A percentile compares a stretch with the other conserved stretches of the same genome.
Conservation (phyloP, 2,797 vertebrate species). For the Zalophus californianus region DNA sequence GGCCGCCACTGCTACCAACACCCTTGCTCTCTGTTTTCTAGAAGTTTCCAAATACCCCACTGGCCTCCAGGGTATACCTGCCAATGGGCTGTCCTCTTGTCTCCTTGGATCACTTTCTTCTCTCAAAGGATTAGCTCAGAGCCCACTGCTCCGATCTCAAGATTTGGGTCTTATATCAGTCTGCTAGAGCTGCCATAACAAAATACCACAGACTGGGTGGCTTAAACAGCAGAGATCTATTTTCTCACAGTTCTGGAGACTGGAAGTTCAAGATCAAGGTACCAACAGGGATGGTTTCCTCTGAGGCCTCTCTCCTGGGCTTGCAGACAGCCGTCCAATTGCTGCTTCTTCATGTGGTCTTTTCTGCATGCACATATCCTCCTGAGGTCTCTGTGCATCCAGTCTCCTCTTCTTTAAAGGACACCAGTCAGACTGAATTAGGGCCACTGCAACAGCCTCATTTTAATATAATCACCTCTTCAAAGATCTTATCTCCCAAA, state of each 20-base stretch:
- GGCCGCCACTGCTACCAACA: not conserved
- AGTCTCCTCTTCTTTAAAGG: not conserved
- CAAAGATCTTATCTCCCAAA: not conserved
- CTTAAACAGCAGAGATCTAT: not conserved
- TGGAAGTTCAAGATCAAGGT: not conserved
- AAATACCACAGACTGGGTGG: not conserved
- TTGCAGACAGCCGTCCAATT: not conserved
- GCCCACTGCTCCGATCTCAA: not conserved
- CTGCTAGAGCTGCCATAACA: not conserved
- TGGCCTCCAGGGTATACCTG: not conserved
- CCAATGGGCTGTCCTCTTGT: not conserved
- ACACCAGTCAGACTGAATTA: not conserved
- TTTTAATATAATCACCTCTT: not conserved
- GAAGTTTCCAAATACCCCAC: not conserved
- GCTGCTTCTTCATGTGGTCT: not conserved
- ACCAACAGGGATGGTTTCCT: not conserved
- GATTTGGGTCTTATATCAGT: not conserved
- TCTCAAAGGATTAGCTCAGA: not conserved
- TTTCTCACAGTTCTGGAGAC: not conserved
- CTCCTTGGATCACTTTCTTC: not conserved
- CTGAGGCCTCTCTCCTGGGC: not conserved
- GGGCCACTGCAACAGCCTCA: not conserved
- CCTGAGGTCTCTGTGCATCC: not conserved
- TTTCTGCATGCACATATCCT: accelerated
- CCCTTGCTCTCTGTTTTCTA: not conserved